Evolutionary conservation across 2,797 vertebrate genomes (phyloP).

Genomic region (Parambassis ranga): DNA sequence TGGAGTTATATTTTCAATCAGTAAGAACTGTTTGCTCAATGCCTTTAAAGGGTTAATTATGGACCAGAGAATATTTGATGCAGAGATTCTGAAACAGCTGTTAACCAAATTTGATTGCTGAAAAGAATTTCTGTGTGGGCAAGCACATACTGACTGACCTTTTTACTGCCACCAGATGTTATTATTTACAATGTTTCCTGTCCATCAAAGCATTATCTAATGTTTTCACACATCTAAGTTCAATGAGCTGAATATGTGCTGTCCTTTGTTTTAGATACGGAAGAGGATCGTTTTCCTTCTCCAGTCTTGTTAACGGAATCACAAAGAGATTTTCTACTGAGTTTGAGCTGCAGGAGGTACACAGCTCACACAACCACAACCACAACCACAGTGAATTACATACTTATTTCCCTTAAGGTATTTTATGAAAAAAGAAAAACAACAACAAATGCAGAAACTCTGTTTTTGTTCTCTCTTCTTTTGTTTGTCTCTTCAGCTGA

Average conservation of each 20-base stretch:
- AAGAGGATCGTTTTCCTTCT: conserved; percentile 87
- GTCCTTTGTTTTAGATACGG: conserved; percentile 80
- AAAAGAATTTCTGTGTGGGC: too few relatives aligned
- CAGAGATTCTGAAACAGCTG: not conserved
- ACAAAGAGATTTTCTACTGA: conserved; percentile 85
- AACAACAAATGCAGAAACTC: not conserved
- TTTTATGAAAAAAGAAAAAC: not conserved
- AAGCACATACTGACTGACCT: too few relatives aligned
- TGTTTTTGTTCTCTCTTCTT: not conserved
- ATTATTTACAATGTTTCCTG: not conserved
- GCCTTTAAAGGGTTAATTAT: not conserved
- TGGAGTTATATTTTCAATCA: conserved; percentile 83
- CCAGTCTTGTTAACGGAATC: conserved; percentile 79
- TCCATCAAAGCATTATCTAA: not conserved
- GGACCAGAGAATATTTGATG: not conserved
- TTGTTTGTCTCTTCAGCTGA: conserved; percentile 74
- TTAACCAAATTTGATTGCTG: not conserved
- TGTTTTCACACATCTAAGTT: not conserved
- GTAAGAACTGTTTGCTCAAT: conserved; percentile 77
- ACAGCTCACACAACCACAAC: not conserved
- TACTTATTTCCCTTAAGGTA: not conserved
- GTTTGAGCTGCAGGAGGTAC: conserved; percentile 89
- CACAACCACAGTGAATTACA: not conserved
- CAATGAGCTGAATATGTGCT: not conserved
- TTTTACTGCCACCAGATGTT: not conserved